phyloP scores from a whole-genome alignment of 2,888 invertebrate genomes.

The Lycia hirtaria region DNA sequence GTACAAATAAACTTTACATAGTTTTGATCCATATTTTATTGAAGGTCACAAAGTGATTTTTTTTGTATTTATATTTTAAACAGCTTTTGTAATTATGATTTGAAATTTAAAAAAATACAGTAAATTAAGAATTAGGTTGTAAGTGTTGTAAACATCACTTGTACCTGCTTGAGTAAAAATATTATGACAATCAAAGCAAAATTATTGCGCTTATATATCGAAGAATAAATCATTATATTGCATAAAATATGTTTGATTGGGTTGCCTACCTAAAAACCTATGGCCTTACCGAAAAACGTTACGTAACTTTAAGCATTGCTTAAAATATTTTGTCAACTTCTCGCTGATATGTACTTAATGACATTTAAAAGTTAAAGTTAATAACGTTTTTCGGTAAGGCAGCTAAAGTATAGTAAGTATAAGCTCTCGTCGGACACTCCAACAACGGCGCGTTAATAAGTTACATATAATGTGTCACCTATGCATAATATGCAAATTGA shows the following conservation, averaged over 20 bases:
- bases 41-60: slow-evolving; percentile 62
- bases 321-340: too few relatives aligned
- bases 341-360: too few relatives aligned
- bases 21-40: slow-evolving; percentile 44
- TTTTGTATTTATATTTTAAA: slow-evolving; percentile 30
- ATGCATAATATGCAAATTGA: too few relatives aligned
- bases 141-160: slow-evolving; percentile 81
- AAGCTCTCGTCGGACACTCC: too few relatives aligned
- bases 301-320: not conserved
- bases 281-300: not conserved
- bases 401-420: too few relatives aligned
- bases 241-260: slow-evolving; percentile 60
- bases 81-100: slow-evolving; percentile 42
- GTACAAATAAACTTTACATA: slow-evolving; percentile 46
- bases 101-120: slow-evolving; percentile 39
- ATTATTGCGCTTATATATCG: slow-evolving; percentile 83
- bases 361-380: too few relatives aligned
- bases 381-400: too few relatives aligned
- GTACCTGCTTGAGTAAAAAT: slow-evolving; percentile 83
- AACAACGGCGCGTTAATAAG: too few relatives aligned
- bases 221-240: slow-evolving; percentile 83
- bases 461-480: too few relatives aligned
- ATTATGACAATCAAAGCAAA: slow-evolving; percentile 84
- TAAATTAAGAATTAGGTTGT: slow-evolving; percentile 62
- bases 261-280: slow-evolving; percentile 11